Evolutionary conservation across 2,888 invertebrate genomes (phyloP).

Genomic region (Cephus pulcher): DNA sequence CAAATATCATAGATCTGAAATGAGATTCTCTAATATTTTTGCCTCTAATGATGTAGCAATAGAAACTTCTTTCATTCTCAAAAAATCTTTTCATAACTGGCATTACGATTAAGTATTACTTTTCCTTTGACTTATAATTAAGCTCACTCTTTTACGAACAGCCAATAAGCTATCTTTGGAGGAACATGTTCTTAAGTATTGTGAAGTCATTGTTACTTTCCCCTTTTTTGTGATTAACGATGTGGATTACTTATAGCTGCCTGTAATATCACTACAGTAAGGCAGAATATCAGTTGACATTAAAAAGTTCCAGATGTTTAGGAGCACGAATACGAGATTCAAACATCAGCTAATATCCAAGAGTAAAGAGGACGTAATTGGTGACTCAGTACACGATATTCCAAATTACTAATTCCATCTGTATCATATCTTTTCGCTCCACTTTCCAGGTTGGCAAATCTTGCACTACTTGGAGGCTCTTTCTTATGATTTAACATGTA

Average conservation of each 20-base stretch:
- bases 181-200: not conserved
- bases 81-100: not conserved
- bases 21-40: not conserved
- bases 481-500: constrained; percentile 76
- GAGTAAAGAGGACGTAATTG: constrained; percentile 59
- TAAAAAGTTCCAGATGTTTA: not conserved
- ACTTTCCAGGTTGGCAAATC: constrained; percentile 56
- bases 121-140: not conserved
- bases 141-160: not conserved
- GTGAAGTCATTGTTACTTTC: not conserved
- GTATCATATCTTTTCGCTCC: constrained; percentile 57
- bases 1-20: not conserved
- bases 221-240: not conserved
- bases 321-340: not conserved
- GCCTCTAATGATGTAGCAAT: not conserved
- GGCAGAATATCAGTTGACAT: not conserved
- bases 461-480: constrained; percentile 68
- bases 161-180: not conserved
- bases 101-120: not conserved
- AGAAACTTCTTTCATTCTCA: not conserved
- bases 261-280: not conserved
- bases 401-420: constrained; percentile 60
- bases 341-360: constrained; percentile 62
- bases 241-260: not conserved
- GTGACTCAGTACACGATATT: constrained; percentile 60